Percentiles rank a stretch among this genome's conserved stretches.
These are phyloP conservation scores for Frankliniella fusca DNA, from an alignment of 2,888 invertebrate species.

Conservation along the genomic window DNA sequence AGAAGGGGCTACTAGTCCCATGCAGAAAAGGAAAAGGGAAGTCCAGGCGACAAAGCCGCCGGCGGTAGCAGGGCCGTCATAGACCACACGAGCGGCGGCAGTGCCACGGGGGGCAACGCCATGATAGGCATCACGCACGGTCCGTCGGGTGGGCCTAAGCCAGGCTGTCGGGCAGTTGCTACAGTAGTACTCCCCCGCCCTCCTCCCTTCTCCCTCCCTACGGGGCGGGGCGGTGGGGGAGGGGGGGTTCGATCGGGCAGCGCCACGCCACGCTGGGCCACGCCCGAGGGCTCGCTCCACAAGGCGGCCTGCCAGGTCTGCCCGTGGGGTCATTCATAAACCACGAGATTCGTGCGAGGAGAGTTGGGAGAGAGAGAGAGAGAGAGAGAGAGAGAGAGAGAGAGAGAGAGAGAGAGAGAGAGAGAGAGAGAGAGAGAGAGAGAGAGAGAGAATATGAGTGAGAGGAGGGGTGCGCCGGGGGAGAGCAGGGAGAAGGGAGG, in stretches of 20 bases:
- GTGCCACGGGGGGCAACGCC: background rate
- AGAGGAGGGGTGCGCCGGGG: background rate
- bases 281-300: background rate
- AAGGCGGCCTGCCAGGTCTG: constrained; percentile 12
- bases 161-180: no score
- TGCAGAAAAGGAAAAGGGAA: no score
- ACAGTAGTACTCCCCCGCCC: no score
- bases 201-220: no score
- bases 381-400: constrained; percentile 8
- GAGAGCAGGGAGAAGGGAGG: background rate
- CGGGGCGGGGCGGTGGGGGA: background rate
- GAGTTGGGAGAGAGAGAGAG: background rate
- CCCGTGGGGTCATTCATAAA: constrained; percentile 14
- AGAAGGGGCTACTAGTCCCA: no score
- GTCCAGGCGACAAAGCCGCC: no score
- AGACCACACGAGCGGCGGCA: no score
- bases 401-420: background rate
- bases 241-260: background rate
- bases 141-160: background rate
- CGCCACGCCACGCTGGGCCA: background rate
- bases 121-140: constrained; percentile 16
- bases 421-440: constrained; percentile 5
- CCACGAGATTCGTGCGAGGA: constrained; percentile 13
- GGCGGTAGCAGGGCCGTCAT: no score
- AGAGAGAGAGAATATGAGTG: background rate